Base-by-base conservation (phyloP, 2,797 vertebrate species). In the Muscicapa comitata region DNA sequence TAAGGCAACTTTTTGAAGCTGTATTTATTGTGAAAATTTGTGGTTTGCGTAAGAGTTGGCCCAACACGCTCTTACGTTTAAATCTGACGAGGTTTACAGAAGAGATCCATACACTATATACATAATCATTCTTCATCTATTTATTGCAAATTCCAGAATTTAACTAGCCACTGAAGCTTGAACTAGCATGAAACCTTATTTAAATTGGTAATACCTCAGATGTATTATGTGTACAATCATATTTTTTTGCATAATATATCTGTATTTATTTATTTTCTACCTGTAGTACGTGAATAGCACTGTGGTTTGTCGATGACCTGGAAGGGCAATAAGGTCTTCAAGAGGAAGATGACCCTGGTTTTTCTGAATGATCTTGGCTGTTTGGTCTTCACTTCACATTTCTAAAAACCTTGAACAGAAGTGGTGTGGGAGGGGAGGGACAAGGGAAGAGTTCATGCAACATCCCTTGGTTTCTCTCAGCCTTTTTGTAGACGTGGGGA, bases 201-300 rank as follows among this genome's bases (percentile, higher is more conserved):
- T 98, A 98, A 98, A 98, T 97, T 95, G 98, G 97, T 98, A 97
- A 98, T 98, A 98, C 98, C 98, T 98, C 97, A 97, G 97, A 98
- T 98, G 98, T 97, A 98, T 98, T 98, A 98, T 98, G 98, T 98
- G 97, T 98, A 98, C 96, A 98, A 97, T 98, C 95, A 94, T 98
- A 96, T 92, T 98, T 98, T 93, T 97, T 98, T 95, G 95, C 97
- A 97, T 98, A 97, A 98, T 97, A 97, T 97, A 96, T 98, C 97
- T 98, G 97, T 96, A 97, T 97, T 98, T 97, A 98, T 98, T 97
- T 97, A 97, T 97, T 97, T 97, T 95, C 86, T 96, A 92, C 93
- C 50, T 94, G 93, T 94, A 96, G 59, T 94, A 94, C 95, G 24
- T 87, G 90, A 96, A 65, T 89, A 98, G 97, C 97, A 97, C 98